phyloP scores from a whole-genome alignment of 2,113 vertebrate species.

The Anoplopoma fimbria region DNA sequence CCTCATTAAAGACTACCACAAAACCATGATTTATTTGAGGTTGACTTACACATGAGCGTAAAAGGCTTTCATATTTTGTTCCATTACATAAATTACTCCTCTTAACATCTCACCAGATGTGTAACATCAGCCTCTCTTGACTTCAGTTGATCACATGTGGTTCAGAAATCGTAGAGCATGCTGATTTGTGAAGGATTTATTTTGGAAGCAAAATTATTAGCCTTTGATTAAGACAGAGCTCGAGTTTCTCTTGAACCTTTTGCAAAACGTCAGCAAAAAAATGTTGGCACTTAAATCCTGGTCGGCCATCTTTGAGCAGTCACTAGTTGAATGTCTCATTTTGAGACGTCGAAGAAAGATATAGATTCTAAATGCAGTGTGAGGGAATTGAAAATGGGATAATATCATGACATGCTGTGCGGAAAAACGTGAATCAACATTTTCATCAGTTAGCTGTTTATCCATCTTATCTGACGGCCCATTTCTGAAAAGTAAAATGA shows the following conservation, averaged over 20 bases:
- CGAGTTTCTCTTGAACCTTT: background rate
- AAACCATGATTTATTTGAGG: background rate
- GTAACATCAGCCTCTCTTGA: background rate
- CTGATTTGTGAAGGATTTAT: background rate
- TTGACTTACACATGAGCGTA: background rate
- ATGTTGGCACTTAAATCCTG: background rate
- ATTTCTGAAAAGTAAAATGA: background rate
- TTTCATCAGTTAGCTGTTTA: background rate
- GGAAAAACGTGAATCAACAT: background rate
- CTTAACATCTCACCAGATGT: background rate
- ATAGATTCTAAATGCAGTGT: constrained; percentile 1
- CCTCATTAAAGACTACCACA: background rate
- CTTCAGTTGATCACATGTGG: background rate
- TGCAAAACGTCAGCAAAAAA: background rate
- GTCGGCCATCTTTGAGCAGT: background rate
- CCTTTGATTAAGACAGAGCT: background rate
- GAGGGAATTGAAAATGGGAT: background rate
- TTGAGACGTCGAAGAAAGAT: background rate
- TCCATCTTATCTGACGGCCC: background rate
- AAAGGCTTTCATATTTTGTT: background rate
- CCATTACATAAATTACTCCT: constrained; percentile 9
- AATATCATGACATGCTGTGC: background rate
- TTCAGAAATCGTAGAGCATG: constrained; percentile 2
- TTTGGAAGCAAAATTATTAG: background rate
- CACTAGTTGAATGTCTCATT: background rate